phyloP scores from a whole-genome alignment of 2,113 vertebrate species.

The Microcebus griseorufus region DNA sequence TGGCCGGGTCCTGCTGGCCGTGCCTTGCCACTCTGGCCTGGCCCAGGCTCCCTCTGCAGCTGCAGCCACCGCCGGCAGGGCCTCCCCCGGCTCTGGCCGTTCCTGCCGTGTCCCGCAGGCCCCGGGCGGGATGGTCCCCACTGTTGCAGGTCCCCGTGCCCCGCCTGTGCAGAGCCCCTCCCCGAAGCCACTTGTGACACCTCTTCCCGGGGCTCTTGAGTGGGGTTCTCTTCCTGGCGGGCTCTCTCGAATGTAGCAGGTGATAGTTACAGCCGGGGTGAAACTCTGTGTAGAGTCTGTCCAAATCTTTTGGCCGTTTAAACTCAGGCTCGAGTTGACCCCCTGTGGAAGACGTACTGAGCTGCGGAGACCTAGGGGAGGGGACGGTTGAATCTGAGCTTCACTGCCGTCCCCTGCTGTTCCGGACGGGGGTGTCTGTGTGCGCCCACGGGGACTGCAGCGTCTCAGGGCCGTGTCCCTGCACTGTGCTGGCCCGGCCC shows the following conservation, averaged over 20 bases:
- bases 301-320: background rate
- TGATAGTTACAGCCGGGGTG: no score
- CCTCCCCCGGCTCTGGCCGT: background rate
- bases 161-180: rapidly evolving
- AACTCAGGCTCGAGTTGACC: background rate
- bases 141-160: background rate
- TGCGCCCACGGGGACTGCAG: background rate
- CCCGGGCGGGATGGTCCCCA: no score
- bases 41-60: background rate
- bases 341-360: background rate
- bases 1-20: rapidly evolving
- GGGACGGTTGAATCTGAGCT: rapidly evolving
- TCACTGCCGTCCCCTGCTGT: rapidly evolving
- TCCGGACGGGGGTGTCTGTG: background rate
- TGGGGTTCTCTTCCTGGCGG: background rate
- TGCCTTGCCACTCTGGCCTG: rapidly evolving
- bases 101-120: background rate
- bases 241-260: background rate
- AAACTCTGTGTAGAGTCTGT: background rate
- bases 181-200: no score
- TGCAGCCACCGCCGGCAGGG: rapidly evolving
- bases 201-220: rapidly evolving
- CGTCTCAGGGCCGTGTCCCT: background rate
- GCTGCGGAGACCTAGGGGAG: background rate
- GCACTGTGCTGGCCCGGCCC: rapidly evolving